Conservation (phyloP, 2,888 invertebrate genomes). For the Fabriciana adippe region DNA sequence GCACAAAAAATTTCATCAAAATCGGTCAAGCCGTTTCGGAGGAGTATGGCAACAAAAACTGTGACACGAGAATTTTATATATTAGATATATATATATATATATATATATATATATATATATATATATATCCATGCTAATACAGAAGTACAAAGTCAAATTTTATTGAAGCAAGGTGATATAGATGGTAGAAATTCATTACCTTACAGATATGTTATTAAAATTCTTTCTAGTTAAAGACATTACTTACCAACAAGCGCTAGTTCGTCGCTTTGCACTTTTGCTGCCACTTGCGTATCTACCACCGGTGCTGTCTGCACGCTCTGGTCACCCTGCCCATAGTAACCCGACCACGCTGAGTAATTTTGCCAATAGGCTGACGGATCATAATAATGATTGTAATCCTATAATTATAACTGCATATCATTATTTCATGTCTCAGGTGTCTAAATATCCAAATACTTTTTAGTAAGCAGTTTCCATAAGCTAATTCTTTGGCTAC, state of each 20-base stretch:
- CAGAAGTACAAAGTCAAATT: too few species aligned
- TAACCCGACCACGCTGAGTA: slow-evolving; percentile 91
- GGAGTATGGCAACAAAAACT: too few species aligned
- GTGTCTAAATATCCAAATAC: background rate
- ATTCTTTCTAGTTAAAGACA: too few species aligned
- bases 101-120: too few species aligned
- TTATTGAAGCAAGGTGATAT: too few species aligned
- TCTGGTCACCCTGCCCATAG: slow-evolving; percentile 86
- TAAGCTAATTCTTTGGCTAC: background rate
- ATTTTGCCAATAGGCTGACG: slow-evolving; percentile 93
- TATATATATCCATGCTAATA: too few species aligned
- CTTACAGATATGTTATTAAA: too few species aligned
- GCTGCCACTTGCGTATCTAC: slow-evolving; percentile 60
- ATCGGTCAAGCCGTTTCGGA: too few species aligned
- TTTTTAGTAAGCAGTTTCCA: background rate
- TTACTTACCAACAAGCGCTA: slow-evolving; percentile 87
- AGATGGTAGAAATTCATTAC: too few species aligned
- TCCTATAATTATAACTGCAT: slow-evolving; percentile 73
- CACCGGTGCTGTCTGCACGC: slow-evolving; percentile 50
- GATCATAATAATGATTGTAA: slow-evolving; percentile 91
- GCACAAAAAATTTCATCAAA: too few species aligned
- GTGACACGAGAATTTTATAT: too few species aligned
- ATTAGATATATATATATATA: too few species aligned
- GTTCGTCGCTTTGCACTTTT: slow-evolving; percentile 83
- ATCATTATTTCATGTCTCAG: slow-evolving; percentile 44